Base-by-base conservation (phyloP, 1,140 invertebrate genomes). In the Drosophila pseudoananassae region DNA sequence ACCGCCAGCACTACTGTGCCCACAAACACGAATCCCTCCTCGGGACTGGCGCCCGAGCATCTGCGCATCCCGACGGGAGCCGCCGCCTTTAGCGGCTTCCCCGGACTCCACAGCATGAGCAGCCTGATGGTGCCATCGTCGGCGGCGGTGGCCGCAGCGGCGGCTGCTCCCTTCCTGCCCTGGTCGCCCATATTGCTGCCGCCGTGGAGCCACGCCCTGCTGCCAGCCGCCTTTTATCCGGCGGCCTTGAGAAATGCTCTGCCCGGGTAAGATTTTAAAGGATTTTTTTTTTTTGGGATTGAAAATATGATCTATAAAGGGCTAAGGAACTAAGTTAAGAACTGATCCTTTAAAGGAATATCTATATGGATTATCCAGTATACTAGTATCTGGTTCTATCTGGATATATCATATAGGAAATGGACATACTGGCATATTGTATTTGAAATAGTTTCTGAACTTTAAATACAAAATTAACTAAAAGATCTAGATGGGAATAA, bases 101-200 rank as follows among this genome's bases (percentile, higher is more conserved):
- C 90, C 10, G 71, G 73, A 0, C 63, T 91, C 36, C 90, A 91
- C 20, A 76, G 76, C 78, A 91, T 91, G 88, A 77, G 93, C 92
- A 89, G 92, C 81, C 73, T 92, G 72, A 91, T 92, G 92, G 78
- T 92, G 66, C 79, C 92, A 47, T 90, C 92, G 70, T 91, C 92
- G 85, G 91, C 92, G 76, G 87, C 90, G 0, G 84, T 92, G 78
- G 80, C 91, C 75, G 91, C 93, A 61, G 90, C 93, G 2, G 87
- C 91, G 7, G 89, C 93, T 54, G 92, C 93, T 9, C 93, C 93
- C 27, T 90, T 93, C 84, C 83, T 94, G 80, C 93, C 93, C 33
- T 94, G 93, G 93, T 93, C 93, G 63, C 93, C 93, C 29, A 93
- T 93, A 14, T 72, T 94, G 72, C 78, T 94, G 83, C 93, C 93